Evolutionary conservation across 2,888 invertebrate genomes (phyloP).

Genomic region (Gnatocerus cornutus): DNA sequence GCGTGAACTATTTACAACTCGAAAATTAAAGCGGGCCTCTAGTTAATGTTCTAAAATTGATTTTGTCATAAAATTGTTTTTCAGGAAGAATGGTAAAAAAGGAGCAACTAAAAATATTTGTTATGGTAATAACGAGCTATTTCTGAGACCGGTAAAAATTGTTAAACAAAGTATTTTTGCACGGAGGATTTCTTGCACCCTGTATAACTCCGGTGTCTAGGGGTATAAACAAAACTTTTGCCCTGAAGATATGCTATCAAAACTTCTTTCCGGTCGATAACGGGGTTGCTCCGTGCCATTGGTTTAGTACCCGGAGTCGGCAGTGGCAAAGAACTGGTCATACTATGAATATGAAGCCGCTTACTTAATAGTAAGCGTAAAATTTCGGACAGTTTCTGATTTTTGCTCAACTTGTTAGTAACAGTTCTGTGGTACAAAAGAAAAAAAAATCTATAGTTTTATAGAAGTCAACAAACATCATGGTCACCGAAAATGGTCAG

Average conservation of each 20-base stretch:
- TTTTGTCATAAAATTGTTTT: too few species aligned
- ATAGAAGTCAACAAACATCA: conserved; percentile 52
- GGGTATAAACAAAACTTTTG: conserved; percentile 15
- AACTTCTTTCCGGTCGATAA: conserved; percentile 70
- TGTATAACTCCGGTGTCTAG: conserved; percentile 13
- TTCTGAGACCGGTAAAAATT: too few species aligned
- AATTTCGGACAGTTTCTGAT: conserved; percentile 32
- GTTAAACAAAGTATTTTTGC: background rate
- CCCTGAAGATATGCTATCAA: conserved; percentile 59
- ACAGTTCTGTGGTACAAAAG: conserved; percentile 25
- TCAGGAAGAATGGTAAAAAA: too few species aligned
- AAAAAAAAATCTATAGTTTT: conserved; percentile 24
- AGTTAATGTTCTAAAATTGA: too few species aligned
- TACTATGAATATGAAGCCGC: conserved; percentile 64
- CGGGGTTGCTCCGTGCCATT: conserved; percentile 67
- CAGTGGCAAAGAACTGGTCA: conserved; percentile 58
- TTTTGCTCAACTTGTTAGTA: conserved; percentile 43
- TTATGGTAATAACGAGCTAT: too few species aligned
- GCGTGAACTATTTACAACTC: too few species aligned
- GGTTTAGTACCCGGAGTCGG: conserved; percentile 60
- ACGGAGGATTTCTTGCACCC: background rate
- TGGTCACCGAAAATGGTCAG: conserved; percentile 70
- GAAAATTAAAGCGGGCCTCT: too few species aligned
- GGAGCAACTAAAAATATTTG: too few species aligned
- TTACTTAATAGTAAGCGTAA: conserved; percentile 51